Base-by-base conservation (phyloP, 2,888 invertebrate species). In the Steromphala cineraria region DNA sequence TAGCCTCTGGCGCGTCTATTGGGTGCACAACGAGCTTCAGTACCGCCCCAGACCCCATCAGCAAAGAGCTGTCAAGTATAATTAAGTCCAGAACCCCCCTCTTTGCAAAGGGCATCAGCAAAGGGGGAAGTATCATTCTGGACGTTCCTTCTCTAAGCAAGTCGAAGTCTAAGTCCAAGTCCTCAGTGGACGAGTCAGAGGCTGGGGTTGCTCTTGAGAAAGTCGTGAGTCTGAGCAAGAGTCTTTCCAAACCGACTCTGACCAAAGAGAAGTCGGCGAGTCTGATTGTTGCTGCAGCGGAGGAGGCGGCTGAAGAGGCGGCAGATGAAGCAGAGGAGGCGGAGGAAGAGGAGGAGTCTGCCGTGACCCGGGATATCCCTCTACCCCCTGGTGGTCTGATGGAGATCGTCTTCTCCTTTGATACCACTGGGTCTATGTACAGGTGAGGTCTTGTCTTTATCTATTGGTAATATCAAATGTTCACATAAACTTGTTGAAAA, bases 321-420 rank as follows among this genome's bases (percentile, higher is more conserved):
- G 55, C 17, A 19, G 75, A 4, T 13, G 10, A 46, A 52, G 31
- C 21, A 3, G n/a, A 19, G 5, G 55, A 24, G 24, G 77, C 53
- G 17, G 77, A 75, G 3, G 75, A 53, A 2, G 46, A 77, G 10
- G 77, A 55, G 31, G 77, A 77, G 17, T 53, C 40, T 36, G 77
- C 56, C 7, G 77, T 77, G 31, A 19, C 40, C 15, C 31, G 40
- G 21, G 77, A 76, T 53, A 76, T 36, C 1, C 36, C 78, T 55
- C 24, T 80, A 8, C 82, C 86, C 28, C 85, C 86, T 13, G 87
- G 86, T 55, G 88, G 87, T 67, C 87, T 87, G 19, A 85, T 91
- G 53, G 91, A 91, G 80, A 87, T 91, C 28, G 90, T 88, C n/a
- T 89, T 91, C 81, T 89, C 89, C 2, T 90, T 91, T 80, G 91